These are phyloP conservation scores for Rhadinocentrus ornatus DNA, from an alignment of 2,797 vertebrate species.

Conservation along the genomic window DNA sequence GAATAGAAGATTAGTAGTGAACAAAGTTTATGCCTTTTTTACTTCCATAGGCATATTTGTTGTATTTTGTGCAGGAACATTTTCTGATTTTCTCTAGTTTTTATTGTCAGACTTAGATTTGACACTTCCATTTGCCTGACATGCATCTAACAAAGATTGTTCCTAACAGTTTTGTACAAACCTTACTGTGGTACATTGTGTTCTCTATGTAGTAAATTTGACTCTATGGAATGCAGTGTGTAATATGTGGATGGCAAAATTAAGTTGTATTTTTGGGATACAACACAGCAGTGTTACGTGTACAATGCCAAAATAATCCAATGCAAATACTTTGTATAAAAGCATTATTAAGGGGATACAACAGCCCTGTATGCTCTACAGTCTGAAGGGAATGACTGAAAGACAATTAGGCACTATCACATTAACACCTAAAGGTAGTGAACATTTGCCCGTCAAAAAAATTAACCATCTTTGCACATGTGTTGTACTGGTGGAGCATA, in stretches of 20 bases:
- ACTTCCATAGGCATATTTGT: neutral
- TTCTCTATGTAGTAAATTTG: slow-evolving; percentile 35
- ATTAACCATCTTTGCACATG: slow-evolving; percentile 23
- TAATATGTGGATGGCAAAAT: slow-evolving; percentile 47
- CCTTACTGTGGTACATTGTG: slow-evolving; percentile 16
- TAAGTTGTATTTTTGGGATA: slow-evolving; percentile 59
- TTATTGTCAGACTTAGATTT: neutral
- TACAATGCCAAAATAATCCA: slow-evolving; percentile 55
- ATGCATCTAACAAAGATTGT: slow-evolving; percentile 15
- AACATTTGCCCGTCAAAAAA: slow-evolving; percentile 57
- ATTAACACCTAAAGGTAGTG: slow-evolving; percentile 63
- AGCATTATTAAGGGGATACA: slow-evolving; percentile 70
- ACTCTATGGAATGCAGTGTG: slow-evolving; percentile 57
- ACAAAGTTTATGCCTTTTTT: too few species aligned
- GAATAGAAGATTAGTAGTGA: too few species aligned
- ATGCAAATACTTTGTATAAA: slow-evolving; percentile 66
- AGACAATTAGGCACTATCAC: slow-evolving; percentile 69
- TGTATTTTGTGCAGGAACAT: neutral
- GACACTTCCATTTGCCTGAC: neutral
- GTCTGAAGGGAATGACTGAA: slow-evolving; percentile 61
- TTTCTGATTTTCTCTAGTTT: neutral
- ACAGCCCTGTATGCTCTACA: slow-evolving; percentile 48
- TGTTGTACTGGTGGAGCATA: slow-evolving; percentile 7
- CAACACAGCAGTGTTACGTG: slow-evolving; percentile 62
- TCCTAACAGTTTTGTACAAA: slow-evolving; percentile 27